These are phyloP conservation scores for Muscicapa striata DNA, from an alignment of 2,797 vertebrate species.

Conservation along the genomic window DNA sequence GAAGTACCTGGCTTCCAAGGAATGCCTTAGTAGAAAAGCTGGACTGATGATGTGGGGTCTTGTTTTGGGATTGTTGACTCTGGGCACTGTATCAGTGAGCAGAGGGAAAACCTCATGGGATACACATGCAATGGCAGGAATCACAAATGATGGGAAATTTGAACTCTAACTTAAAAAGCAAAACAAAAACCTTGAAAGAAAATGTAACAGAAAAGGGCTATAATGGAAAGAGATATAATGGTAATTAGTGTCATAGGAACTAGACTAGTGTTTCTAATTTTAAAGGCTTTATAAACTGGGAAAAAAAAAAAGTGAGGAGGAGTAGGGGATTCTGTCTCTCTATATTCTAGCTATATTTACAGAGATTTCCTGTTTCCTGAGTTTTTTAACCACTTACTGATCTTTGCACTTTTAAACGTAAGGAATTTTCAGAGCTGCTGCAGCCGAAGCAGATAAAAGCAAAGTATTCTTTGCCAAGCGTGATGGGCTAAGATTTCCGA, in stretches of 20 bases:
- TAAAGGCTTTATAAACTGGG: background rate
- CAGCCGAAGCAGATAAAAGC: background rate
- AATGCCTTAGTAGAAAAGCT: background rate
- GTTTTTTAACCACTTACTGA: background rate
- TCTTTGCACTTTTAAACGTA: background rate
- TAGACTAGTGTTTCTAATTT: background rate
- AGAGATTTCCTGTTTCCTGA: background rate
- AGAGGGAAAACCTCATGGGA: background rate
- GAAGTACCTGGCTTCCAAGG: background rate
- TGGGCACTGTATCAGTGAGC: rapidly evolving
- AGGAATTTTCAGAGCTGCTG: background rate
- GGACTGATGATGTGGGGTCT: background rate
- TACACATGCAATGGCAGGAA: background rate
- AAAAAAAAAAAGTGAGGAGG: background rate
- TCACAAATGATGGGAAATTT: background rate
- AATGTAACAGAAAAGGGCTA: background rate
- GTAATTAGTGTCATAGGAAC: background rate
- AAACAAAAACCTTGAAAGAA: background rate
- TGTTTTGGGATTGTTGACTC: background rate
- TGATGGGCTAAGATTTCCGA: background rate
- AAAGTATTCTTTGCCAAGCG: background rate
- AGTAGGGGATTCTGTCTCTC: background rate
- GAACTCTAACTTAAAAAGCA: background rate
- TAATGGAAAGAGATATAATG: background rate
- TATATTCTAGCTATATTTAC: background rate